Base-by-base conservation (phyloP, 2,888 invertebrate species). In the Spilarctia lutea region DNA sequence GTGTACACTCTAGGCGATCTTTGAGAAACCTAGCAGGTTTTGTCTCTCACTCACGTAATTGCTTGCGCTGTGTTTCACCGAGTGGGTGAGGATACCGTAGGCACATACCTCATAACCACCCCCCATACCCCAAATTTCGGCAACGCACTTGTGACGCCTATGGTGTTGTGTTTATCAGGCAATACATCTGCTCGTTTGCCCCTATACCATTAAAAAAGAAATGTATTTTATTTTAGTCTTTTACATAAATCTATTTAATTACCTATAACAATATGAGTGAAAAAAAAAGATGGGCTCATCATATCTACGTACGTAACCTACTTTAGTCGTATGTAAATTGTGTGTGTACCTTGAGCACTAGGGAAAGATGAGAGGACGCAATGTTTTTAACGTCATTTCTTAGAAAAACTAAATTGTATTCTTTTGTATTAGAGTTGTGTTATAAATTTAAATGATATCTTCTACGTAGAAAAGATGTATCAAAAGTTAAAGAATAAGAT, bases 341-440 rank as follows among this genome's bases (percentile, higher is more conserved):
- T n/a, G 24, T 70, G 52, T 68, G 63, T 74, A 35, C 52, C 39
- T 69, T 27, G 24, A n/a, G 11, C 24, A 27, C 16, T 27, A 69
- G 65, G 52, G 65, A 63, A 60, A 27, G 27, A 60, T 45, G 20
- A 30, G 52, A 42, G 16, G 65, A 73, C 69, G 52, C 66, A 42
- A 74, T 30, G 65, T 65, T 48, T 69, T 63, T 16, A n/a, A 35
- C 52, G 52, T 69, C 48, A 42, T 56, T 65, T 73, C 69, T 70
- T 39, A 70, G 69, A 74, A 74, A 13, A 16, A 48, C 56, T 70
- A 56, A 56, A 56, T 8, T 33, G 66, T 63, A 52, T 68, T 63
- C 24, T 52, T 73, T 65, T 63, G 60, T 52, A 24, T 52, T 27
- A 27, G 27, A 16, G 33, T 3, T 10, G 30, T 20, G 68, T 73